A percentile compares a stretch with the other conserved stretches of the same genome.
phyloP scores from a whole-genome alignment of 2,797 vertebrate species.

The Syndactyla subalaris region DNA sequence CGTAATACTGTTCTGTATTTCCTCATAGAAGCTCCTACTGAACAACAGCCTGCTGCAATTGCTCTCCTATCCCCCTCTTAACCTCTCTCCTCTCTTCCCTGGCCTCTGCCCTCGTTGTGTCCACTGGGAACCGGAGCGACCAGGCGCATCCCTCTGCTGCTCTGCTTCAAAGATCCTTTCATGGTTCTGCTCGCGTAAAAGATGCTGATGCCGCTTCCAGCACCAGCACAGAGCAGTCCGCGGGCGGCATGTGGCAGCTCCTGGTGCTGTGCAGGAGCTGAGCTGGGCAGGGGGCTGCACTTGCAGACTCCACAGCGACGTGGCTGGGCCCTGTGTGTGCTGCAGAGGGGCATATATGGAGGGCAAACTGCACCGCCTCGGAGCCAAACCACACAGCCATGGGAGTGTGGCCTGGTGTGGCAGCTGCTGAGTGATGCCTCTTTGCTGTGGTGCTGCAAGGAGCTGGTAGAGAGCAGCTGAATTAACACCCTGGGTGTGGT shows the following conservation, averaged over 20 bases:
- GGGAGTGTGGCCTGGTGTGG: fast-evolving
- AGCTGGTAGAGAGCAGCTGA: not conserved
- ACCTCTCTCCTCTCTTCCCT: not conserved
- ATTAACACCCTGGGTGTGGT: not conserved
- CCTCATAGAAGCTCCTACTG: not conserved
- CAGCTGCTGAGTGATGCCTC: not conserved
- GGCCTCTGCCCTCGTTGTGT: not conserved
- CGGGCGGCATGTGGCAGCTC: not conserved
- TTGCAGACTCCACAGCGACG: fast-evolving
- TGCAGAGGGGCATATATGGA: not conserved
- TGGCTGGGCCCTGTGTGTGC: fast-evolving
- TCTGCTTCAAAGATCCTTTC: not conserved
- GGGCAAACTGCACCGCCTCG: fast-evolving
- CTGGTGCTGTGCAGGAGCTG: not conserved
- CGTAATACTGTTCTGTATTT: not conserved
- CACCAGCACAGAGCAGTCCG: fast-evolving
- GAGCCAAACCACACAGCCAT: fast-evolving
- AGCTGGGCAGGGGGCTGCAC: not conserved
- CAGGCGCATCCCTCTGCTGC: not conserved
- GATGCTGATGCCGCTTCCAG: not conserved
- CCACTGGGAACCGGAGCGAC: fast-evolving
- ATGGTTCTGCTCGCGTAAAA: not conserved
- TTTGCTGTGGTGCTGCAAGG: not conserved
- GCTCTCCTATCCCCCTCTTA: not conserved
- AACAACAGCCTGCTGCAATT: not conserved